Conservation (phyloP, 2,113 vertebrate species). For the Oophaga pumilio region DNA sequence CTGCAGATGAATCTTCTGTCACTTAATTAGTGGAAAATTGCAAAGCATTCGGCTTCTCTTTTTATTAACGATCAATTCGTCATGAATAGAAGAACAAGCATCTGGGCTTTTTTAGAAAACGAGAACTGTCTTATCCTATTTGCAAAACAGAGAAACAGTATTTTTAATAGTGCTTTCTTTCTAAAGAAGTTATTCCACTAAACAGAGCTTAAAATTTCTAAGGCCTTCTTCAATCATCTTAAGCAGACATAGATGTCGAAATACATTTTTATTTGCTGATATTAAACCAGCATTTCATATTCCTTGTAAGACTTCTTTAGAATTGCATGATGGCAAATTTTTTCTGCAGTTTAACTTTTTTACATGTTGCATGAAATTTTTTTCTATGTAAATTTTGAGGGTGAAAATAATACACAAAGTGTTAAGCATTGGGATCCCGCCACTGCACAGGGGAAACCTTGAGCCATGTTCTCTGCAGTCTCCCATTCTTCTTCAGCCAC, state of each 20-base stretch:
- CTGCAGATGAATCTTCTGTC: slow-evolving; percentile 54
- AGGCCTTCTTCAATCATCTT: neutral
- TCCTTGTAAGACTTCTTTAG: neutral
- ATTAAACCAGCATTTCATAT: slow-evolving; percentile 6
- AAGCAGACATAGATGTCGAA: slow-evolving; percentile 1
- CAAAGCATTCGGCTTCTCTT: slow-evolving; percentile 57
- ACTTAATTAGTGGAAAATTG: slow-evolving; percentile 59
- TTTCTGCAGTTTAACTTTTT: neutral
- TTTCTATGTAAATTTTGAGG: no score
- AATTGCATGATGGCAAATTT: neutral
- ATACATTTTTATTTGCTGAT: slow-evolving; percentile 1
- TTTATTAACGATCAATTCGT: slow-evolving; percentile 58
- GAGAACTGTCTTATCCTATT: slow-evolving; percentile 57
- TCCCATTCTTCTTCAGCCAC: no score
- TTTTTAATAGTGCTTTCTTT: slow-evolving; percentile 47
- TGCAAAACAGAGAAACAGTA: slow-evolving; percentile 46
- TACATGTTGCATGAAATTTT: neutral
- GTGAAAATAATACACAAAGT: no score
- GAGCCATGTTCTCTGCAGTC: no score
- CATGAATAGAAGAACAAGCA: slow-evolving; percentile 57
- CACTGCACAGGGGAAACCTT: no score
- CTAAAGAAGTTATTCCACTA: slow-evolving; percentile 53
- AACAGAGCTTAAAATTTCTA: slow-evolving; percentile 16
- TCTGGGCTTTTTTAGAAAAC: slow-evolving; percentile 52
- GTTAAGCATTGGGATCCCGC: no score